Percentiles rank a stretch among this genome's conserved stretches.
Evolutionary conservation across 2,888 invertebrate genomes (phyloP).

Genomic region (Philaethria dido): DNA sequence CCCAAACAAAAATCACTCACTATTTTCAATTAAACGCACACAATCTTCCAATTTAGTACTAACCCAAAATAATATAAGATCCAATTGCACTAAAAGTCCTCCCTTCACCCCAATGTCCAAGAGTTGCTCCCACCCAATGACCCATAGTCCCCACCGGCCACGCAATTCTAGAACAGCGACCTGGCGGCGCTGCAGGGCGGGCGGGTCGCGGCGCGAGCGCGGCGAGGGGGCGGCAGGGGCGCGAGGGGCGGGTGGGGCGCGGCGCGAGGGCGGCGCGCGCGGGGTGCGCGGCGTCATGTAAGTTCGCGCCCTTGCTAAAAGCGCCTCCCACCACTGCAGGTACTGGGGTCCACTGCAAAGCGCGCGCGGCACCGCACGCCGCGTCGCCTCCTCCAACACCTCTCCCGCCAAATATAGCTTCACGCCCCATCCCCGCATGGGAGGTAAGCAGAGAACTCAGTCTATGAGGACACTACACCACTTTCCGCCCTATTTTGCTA

Average conservation of each 20-base stretch:
- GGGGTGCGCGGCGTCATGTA: slow-evolving; percentile 50
- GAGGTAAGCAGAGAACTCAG: too few species aligned
- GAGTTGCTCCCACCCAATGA: neutral
- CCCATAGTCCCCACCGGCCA: neutral
- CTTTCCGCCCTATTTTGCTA: too few species aligned
- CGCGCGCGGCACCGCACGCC: slow-evolving; percentile 93
- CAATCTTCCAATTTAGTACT: too few species aligned
- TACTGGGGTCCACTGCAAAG: slow-evolving; percentile 93
- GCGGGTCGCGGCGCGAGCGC: slow-evolving; percentile 48
- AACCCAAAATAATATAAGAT: neutral
- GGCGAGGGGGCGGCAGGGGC: slow-evolving; percentile 49
- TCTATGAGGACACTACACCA: too few species aligned
- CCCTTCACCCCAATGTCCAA: too few species aligned
- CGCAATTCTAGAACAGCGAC: slow-evolving; percentile 50
- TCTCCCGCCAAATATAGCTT: too few species aligned
- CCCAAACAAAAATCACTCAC: too few species aligned
- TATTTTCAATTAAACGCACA: too few species aligned
- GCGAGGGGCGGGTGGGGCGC: slow-evolving; percentile 52
- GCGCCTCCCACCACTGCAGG: slow-evolving; percentile 93
- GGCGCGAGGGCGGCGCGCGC: slow-evolving; percentile 45
- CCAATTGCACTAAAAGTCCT: neutral
- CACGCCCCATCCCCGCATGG: too few species aligned
- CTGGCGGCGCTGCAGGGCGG: slow-evolving; percentile 55
- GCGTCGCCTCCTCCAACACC: slow-evolving; percentile 95
- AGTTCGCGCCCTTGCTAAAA: slow-evolving; percentile 55